Conservation (phyloP, 2,797 vertebrate species). For the Sebastes taczanowskii region DNA sequence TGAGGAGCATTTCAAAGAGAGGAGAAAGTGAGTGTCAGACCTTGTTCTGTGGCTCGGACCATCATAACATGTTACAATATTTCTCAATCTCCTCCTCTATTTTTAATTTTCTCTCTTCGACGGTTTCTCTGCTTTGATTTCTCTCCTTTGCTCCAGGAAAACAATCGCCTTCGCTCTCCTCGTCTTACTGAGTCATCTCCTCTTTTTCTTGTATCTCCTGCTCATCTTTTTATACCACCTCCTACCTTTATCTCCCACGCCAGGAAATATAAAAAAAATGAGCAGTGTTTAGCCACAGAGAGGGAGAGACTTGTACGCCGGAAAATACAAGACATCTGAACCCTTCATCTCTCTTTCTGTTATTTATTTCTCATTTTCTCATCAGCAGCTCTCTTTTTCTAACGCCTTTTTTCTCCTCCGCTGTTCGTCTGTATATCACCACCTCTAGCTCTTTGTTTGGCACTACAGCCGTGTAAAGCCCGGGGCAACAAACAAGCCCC, state of each 20-base stretch:
- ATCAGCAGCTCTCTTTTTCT: not conserved
- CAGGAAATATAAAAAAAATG: slow-evolving; percentile 7
- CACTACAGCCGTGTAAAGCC: not conserved
- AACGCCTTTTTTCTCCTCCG: not conserved
- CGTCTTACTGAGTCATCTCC: not conserved
- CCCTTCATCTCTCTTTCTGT: not conserved
- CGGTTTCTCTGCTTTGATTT: not conserved
- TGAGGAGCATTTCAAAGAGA: slow-evolving; percentile 25
- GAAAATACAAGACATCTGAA: not conserved
- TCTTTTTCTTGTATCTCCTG: not conserved
- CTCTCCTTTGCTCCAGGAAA: not conserved
- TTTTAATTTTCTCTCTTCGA: slow-evolving; percentile 8
- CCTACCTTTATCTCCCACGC: not conserved
- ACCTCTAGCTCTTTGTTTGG: not conserved
- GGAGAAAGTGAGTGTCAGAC: not conserved
- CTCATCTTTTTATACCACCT: slow-evolving; percentile 6
- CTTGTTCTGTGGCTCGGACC: not conserved
- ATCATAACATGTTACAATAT: not conserved
- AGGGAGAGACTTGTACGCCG: not conserved
- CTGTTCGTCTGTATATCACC: not conserved
- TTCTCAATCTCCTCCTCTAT: slow-evolving; percentile 3
- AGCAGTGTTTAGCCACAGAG: not conserved
- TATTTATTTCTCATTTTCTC: not conserved
- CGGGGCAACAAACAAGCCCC: slow-evolving; percentile 3
- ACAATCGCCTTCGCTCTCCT: not conserved